These are phyloP conservation scores for Eristalinus aeneus DNA, from an alignment of 2,888 invertebrate genomes.

Conservation along the genomic window DNA sequence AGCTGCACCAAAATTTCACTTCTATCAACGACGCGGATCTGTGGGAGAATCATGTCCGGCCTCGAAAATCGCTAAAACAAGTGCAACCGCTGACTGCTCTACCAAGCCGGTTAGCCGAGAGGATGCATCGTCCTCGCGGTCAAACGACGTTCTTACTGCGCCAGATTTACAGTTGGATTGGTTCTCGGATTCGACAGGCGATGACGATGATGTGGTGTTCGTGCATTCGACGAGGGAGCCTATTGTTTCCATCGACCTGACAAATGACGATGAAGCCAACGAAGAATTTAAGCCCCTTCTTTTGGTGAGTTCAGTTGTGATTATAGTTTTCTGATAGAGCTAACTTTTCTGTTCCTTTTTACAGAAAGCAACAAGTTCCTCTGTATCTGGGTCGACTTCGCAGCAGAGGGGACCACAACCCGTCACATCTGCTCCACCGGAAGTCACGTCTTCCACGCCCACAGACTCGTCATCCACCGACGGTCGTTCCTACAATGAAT, in stretches of 20 bases:
- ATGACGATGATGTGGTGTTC: slow-evolving; percentile 84
- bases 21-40: slow-evolving; percentile 53
- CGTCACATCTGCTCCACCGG: slow-evolving; percentile 33
- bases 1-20: slow-evolving; percentile 13
- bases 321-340: neutral
- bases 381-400: neutral
- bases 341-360: neutral
- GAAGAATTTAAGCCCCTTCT: slow-evolving; percentile 40
- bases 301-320: slow-evolving; percentile 24
- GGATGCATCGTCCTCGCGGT: slow-evolving; percentile 41
- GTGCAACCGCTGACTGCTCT: slow-evolving; percentile 11
- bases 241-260: slow-evolving; percentile 82
- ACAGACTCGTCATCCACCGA: slow-evolving; percentile 72
- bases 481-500: slow-evolving; percentile 66
- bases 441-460: slow-evolving; percentile 42
- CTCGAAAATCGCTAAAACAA: slow-evolving; percentile 51
- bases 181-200: slow-evolving; percentile 84
- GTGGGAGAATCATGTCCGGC: slow-evolving; percentile 55
- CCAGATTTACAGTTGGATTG: slow-evolving; percentile 90
- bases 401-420: slow-evolving; percentile 30
- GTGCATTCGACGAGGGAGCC: slow-evolving; percentile 81
- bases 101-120: slow-evolving; percentile 13
- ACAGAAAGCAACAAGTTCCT: slow-evolving; percentile 9
- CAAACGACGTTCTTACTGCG: slow-evolving; percentile 76
- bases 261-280: slow-evolving; percentile 82